Evolutionary conservation across 2,888 invertebrate genomes (phyloP).

Genomic region (Cylloceria caligata): DNA sequence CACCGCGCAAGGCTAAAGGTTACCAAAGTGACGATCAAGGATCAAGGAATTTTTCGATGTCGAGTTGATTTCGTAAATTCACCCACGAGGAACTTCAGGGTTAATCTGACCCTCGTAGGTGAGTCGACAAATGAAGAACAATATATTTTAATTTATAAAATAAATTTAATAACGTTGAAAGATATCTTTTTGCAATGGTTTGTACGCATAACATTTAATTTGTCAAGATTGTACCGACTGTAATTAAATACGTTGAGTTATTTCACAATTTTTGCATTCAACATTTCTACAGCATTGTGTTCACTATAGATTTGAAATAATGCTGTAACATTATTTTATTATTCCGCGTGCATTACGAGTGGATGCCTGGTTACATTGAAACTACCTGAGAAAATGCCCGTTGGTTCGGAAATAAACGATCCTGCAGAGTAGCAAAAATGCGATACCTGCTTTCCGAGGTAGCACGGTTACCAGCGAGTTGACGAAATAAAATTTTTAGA

Average conservation of each 20-base stretch:
- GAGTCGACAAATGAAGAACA: slow-evolving; percentile 83
- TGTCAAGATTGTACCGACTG: not conserved
- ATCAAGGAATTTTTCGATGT: slow-evolving; percentile 94
- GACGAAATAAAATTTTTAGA: slow-evolving; percentile 50
- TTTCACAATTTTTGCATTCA: not conserved
- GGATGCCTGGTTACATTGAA: slow-evolving; percentile 39
- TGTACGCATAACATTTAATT: not conserved
- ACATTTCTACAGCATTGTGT: not conserved
- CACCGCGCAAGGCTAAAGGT: slow-evolving; percentile 89
- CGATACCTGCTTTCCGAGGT: too few species aligned
- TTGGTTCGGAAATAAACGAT: slow-evolving; percentile 48
- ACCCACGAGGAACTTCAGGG: slow-evolving; percentile 94
- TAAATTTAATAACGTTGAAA: not conserved
- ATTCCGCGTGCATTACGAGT: slow-evolving; percentile 9
- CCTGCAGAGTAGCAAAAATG: slow-evolving; percentile 47
- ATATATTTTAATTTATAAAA: not conserved
- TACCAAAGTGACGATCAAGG: slow-evolving; percentile 89
- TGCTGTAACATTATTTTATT: slow-evolving; percentile 6
- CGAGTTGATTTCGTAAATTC: slow-evolving; percentile 95
- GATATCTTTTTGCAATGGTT: not conserved
- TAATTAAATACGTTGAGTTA: not conserved
- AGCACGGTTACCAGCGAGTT: too few species aligned
- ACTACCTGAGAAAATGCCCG: slow-evolving; percentile 45
- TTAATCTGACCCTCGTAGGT: slow-evolving; percentile 96
- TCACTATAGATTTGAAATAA: not conserved